phyloP scores from a whole-genome alignment of 2,113 vertebrate genomes.

The Ailuropoda melanoleuca region DNA sequence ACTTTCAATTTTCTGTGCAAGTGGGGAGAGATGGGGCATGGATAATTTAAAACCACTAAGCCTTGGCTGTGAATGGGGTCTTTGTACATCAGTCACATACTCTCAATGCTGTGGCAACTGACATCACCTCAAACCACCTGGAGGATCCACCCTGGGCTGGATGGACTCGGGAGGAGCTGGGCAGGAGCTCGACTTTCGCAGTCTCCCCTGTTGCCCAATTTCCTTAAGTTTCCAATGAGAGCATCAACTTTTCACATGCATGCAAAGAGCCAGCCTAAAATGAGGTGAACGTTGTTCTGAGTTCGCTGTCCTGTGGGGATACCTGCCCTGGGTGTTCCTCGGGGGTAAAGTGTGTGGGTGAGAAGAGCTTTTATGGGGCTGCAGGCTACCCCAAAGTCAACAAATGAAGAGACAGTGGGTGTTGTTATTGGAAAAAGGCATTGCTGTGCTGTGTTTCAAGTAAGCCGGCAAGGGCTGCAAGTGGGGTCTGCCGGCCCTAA shows the following conservation, averaged over 20 bases:
- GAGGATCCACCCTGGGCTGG: not conserved
- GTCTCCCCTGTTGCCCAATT: not conserved
- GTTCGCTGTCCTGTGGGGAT: not conserved
- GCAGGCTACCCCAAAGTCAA: not conserved
- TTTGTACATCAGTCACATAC: not conserved
- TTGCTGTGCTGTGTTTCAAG: not conserved
- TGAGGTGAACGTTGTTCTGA: not conserved
- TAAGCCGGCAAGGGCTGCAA: not conserved
- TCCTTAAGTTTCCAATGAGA: not conserved
- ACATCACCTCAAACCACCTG: not conserved
- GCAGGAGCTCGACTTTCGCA: not conserved
- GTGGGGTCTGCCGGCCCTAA: not conserved
- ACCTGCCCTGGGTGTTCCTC: not conserved
- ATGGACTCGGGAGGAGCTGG: not conserved
- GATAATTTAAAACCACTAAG: constrained; percentile 18
- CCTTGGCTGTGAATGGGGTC: not conserved
- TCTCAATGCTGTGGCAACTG: not conserved
- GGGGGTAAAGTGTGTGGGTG: not conserved
- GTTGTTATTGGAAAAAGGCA: not conserved
- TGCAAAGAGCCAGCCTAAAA: not conserved
- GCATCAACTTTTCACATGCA: not conserved
- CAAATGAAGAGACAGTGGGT: not conserved
- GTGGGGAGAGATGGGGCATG: not conserved
- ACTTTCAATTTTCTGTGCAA: constrained; percentile 55
- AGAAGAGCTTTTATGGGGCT: not conserved